A percentile compares a stretch with the other conserved stretches of the same genome.
phyloP scores from a whole-genome alignment of 2,797 vertebrate species.

The Apogon hyalosoma region DNA sequence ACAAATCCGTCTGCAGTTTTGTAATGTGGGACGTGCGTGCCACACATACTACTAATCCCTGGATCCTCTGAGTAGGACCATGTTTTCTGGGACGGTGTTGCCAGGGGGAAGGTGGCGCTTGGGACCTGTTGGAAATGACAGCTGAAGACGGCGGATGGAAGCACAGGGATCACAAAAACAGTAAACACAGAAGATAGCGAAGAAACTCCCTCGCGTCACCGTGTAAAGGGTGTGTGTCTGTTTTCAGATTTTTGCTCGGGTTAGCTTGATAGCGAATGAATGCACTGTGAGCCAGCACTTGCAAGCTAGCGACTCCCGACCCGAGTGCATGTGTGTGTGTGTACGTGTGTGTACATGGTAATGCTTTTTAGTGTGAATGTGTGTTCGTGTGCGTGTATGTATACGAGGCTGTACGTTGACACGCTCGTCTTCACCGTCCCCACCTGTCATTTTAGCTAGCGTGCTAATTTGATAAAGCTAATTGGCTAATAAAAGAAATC shows the following conservation, averaged over 20 bases:
- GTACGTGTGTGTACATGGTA: background rate
- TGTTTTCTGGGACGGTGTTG: constrained; percentile 78
- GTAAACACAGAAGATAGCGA: constrained; percentile 68
- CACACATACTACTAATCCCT: constrained; percentile 76
- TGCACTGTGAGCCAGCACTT: constrained; percentile 35
- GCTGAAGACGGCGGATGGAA: constrained; percentile 77
- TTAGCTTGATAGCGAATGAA: constrained; percentile 63
- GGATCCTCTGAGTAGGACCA: constrained; percentile 73
- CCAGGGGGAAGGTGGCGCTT: constrained; percentile 76
- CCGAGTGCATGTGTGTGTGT: constrained; percentile 15
- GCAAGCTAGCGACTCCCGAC: constrained; percentile 53
- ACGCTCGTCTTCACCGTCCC: constrained; percentile 26
- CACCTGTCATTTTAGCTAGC: constrained; percentile 68
- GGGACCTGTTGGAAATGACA: constrained; percentile 86
- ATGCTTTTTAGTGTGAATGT: constrained; percentile 4
- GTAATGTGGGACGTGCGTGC: constrained; percentile 45
- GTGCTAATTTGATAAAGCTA: constrained; percentile 74
- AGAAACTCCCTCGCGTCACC: constrained; percentile 53
- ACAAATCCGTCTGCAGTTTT: constrained; percentile 52
- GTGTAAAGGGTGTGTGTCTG: constrained; percentile 56
- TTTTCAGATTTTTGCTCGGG: constrained; percentile 16
- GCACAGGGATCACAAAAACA: constrained; percentile 55
- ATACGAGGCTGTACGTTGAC: background rate
- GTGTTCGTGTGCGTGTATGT: constrained; percentile 1
- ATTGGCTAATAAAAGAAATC: constrained; percentile 67